Evolutionary conservation across 1,140 invertebrate species (phyloP), one percentile per base, ranked within the genome.

Genomic region (Apis mellifera): DNA sequence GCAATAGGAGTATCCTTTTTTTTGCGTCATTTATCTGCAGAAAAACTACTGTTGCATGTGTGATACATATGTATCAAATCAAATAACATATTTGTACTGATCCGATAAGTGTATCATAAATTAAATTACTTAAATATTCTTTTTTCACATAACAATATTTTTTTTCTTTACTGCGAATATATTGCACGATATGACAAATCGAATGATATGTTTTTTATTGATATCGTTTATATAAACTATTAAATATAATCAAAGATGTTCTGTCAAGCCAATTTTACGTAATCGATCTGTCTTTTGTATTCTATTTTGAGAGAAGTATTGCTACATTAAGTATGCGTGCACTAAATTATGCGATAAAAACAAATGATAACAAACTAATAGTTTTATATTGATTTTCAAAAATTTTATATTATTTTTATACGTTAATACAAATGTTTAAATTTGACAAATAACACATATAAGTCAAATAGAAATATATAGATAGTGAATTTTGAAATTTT

Each of bases 221-320:
- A 54, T 32, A 48, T 11, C 21, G 23, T 50, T 60, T 55, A n/a
- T 62, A 26, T 64, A 54, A 82, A 78, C 32, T 7, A 21, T 62
- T 82, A 19, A 21, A 8, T 54, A 9, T 19, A 70, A 81, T 15
- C 3, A 19, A n/a, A 0, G 11, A 7, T 11, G 26, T 26, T 23
- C 8, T 9, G 17, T 19, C 32, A 7, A 19, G 70, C 54, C 76
- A 84, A 84, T 60, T 74, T 87, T 82, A 62, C 50, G 57, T 84
- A 82, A 87, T 75, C 32, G 17, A 62, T 21, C 8, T 54, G 23
- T 70, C 54, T n/a, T 15, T 55, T 23, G 15, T 54, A 23, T 26
- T 76, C n/a, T 87, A 86, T 86, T 81, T 66, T 32, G 62, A 66
- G 85, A 66, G 32, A 52, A 48, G 17, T 19, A 65, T 52, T 48